phyloP scores from a whole-genome alignment of 2,888 invertebrate genomes.

The Ennomos fuscantarius region DNA sequence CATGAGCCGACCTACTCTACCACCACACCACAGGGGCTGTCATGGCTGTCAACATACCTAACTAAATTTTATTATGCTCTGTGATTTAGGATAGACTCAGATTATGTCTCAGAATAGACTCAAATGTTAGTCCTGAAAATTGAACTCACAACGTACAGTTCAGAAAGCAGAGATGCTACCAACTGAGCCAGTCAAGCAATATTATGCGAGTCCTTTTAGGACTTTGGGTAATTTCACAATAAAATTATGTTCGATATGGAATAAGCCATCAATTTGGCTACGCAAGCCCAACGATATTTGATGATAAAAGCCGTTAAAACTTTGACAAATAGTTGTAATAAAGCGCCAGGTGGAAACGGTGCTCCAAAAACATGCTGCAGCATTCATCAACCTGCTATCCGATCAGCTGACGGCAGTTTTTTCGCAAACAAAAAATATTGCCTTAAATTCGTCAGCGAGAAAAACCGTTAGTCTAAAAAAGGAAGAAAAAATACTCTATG shows the following conservation, averaged over 20 bases:
- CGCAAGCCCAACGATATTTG: slow-evolving; percentile 4
- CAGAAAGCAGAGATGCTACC: no score
- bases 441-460: slow-evolving; percentile 57
- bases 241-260: neutral
- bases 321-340: slow-evolving; percentile 28
- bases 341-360: slow-evolving; percentile 47
- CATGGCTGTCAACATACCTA: no score
- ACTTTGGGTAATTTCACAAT: no score
- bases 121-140: no score
- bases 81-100: no score
- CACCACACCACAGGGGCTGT: no score
- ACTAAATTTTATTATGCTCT: no score
- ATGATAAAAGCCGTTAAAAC: slow-evolving; percentile 24
- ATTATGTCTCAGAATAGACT: no score
- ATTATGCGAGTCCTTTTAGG: no score
- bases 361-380: slow-evolving; percentile 38
- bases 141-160: no score
- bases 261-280: neutral
- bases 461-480: slow-evolving; percentile 67
- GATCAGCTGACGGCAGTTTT: slow-evolving; percentile 54
- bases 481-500: slow-evolving; percentile 56
- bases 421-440: slow-evolving; percentile 53
- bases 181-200: no score
- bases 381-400: slow-evolving; percentile 49
- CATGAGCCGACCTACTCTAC: no score